Evolutionary conservation across 2,113 vertebrate species (phyloP), one percentile per base, ranked within the genome.

Genomic region (Fregata magnificens): DNA sequence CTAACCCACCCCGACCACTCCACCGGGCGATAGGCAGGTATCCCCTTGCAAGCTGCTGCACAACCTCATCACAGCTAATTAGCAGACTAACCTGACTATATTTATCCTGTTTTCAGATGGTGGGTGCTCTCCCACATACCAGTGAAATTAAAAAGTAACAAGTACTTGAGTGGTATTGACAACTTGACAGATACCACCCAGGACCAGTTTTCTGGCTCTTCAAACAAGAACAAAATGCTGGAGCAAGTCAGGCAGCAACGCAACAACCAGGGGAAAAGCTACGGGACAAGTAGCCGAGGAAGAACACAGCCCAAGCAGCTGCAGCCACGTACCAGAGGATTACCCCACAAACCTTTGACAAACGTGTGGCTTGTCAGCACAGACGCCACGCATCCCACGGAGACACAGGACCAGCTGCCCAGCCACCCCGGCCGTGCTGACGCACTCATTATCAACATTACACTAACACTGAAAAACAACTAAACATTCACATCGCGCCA

Each of bases 241-340:
- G 40, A 53, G 40, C 22, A 36, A 69, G 18, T 1, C 83, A 19
- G 13, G 38, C 38, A 61, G 32, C 0, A 31, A 34, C 32, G 49
- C 47, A 9, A 17, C 0, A 0, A 26, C 9, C 47, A 10, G 13
- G 13, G 38, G 47, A 45, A 72, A 72, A 19, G 34, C 62, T 19
- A 8, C 1, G 1, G n/a, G 32, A 8, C 22, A 36, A 18, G 34
- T 5, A 47, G 6, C 7, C 0, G 0, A 13, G 31, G 32, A 21
- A 34, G 17, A 44, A 31, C 15, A 9, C 7, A 24, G 28, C 31
- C 47, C n/a, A 20, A 5, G 61, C 16, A 36, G 42, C 55, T 53
- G 32, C 5, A 34, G 18, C 28, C 26, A 1, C 0, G 2, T 12
- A 32, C 32, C 49, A 45, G 16, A 14, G 26, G 5, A 25, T 29